Conservation (phyloP, 2,888 invertebrate species). For the Drosophila anomalata region DNA sequence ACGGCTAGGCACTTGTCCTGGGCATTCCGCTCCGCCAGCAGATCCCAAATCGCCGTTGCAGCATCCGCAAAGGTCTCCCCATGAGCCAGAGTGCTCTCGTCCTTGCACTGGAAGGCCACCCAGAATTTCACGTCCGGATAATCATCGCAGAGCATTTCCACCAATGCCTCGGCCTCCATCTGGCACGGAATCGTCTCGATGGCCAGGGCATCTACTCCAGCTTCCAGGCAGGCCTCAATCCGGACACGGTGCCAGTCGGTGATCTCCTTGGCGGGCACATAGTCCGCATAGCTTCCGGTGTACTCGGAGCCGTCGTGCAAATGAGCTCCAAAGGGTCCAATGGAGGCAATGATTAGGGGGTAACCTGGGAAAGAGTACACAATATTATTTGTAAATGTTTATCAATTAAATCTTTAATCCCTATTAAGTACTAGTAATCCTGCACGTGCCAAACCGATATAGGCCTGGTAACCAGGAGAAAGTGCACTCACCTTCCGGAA, state of each 20-base stretch:
- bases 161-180: constrained; percentile 92
- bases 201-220: constrained; percentile 93
- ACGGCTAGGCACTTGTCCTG: constrained; percentile 90
- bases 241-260: constrained; percentile 94
- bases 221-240: constrained; percentile 90
- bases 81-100: constrained; percentile 87
- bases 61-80: constrained; percentile 92
- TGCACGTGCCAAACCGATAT: background rate
- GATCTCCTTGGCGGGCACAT: constrained; percentile 88
- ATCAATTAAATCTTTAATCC: background rate
- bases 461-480: background rate
- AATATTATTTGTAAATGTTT: background rate
- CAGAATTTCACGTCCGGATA: constrained; percentile 92
- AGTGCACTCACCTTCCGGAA: constrained; percentile 63
- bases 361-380: constrained; percentile 57
- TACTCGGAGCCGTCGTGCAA: constrained; percentile 97
- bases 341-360: constrained; percentile 92
- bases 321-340: constrained; percentile 96
- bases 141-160: constrained; percentile 89
- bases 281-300: constrained; percentile 91
- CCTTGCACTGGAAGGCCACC: constrained; percentile 94
- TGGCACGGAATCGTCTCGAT: constrained; percentile 96
- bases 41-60: constrained; percentile 88
- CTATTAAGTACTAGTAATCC: background rate
- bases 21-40: constrained; percentile 86